A percentile compares a stretch with the other conserved stretches of the same genome.
phyloP scores from a whole-genome alignment of 2,888 invertebrate species.

The Frankliniella intonsa region DNA sequence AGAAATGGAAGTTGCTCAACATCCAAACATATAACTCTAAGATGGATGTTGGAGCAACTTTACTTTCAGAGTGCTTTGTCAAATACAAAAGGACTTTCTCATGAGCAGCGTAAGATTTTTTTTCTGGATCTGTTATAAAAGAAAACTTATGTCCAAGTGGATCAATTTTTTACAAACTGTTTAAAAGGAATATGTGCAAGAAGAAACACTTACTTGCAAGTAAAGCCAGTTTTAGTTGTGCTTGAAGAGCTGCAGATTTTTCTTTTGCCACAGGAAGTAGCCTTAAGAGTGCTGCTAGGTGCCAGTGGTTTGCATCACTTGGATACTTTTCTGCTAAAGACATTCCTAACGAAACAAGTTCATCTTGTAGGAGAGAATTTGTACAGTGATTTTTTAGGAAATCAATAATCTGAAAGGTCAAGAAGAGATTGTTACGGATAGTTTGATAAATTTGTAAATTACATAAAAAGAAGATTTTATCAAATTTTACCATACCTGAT shows the following conservation, averaged over 20 bases:
- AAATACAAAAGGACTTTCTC: conserved; percentile 28
- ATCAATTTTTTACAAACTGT: background rate
- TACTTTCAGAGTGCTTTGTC: conserved; percentile 33
- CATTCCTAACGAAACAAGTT: conserved; percentile 31
- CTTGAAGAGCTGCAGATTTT: conserved; percentile 30
- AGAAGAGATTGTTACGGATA: background rate
- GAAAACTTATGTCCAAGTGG: too few relatives aligned
- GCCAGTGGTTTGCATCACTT: conserved; percentile 33
- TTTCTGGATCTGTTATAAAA: conserved; percentile 10
- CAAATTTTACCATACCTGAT: conserved; percentile 24
- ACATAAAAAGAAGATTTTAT: background rate
- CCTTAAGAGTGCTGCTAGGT: conserved; percentile 34
- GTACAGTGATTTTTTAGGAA: conserved; percentile 16
- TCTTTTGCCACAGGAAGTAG: conserved; percentile 32
- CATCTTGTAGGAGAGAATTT: conserved; percentile 29
- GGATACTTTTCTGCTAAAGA: conserved; percentile 32
- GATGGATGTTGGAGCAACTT: conserved; percentile 33
- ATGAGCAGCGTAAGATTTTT: background rate
- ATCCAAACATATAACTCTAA: conserved; percentile 35
- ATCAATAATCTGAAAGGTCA: conserved; percentile 24
- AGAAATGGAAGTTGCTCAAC: conserved; percentile 29
- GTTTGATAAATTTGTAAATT: background rate
- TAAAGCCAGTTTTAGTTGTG: conserved; percentile 29
- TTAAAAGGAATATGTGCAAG: background rate
- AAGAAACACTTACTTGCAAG: conserved; percentile 6